Conservation (phyloP, 2,113 vertebrate genomes). For the Planiliza haematocheilus region DNA sequence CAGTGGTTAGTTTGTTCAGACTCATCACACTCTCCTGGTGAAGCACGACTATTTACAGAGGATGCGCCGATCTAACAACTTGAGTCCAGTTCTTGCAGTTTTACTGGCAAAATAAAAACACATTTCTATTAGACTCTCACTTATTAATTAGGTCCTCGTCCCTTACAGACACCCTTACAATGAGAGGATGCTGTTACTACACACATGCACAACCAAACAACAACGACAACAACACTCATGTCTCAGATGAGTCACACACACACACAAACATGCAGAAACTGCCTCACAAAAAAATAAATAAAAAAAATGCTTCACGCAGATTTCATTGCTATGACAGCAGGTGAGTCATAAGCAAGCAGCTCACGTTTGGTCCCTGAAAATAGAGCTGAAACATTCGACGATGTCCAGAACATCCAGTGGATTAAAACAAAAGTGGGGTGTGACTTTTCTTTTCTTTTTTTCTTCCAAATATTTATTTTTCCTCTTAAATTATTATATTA, state of each 20-base stretch:
- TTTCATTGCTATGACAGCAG: slow-evolving; percentile 41
- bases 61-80: slow-evolving; percentile 18
- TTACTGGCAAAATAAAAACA: background rate
- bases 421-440: background rate
- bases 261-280: slow-evolving; percentile 36
- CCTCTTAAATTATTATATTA: too few relatives aligned
- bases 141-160: slow-evolving; percentile 18
- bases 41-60: slow-evolving; percentile 43
- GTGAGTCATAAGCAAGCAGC: slow-evolving; percentile 38
- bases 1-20: slow-evolving; percentile 24
- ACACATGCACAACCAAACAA: slow-evolving; percentile 49
- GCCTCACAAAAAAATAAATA: slow-evolving; percentile 11
- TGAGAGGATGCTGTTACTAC: slow-evolving; percentile 28
- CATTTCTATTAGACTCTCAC: background rate
- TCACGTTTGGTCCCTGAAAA: slow-evolving; percentile 67
- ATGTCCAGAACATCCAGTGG: too few relatives aligned
- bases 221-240: slow-evolving; percentile 20
- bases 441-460: background rate
- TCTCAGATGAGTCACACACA: slow-evolving; percentile 30
- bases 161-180: background rate
- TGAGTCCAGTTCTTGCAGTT: slow-evolving; percentile 1
- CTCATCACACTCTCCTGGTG: slow-evolving; percentile 5
- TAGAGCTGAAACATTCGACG: slow-evolving; percentile 59
- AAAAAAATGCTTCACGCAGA: slow-evolving; percentile 27
- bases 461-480: background rate